Base-by-base conservation (phyloP, 2,113 vertebrate genomes). In the Phainopepla nitens region DNA sequence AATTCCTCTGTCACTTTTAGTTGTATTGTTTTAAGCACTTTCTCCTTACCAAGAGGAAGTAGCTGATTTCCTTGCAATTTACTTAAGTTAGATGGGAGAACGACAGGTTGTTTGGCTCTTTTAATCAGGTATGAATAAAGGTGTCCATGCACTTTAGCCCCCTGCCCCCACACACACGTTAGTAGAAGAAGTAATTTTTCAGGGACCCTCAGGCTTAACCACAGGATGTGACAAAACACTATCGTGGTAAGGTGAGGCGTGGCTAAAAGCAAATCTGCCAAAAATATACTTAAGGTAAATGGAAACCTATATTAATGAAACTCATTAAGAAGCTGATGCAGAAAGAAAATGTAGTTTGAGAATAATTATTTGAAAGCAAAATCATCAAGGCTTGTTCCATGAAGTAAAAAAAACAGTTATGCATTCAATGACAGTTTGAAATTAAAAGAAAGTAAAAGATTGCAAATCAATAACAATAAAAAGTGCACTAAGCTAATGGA, bases 391-490 rank as follows among this genome's bases (percentile, higher is more conserved):
- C 21, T 64, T 56, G 69, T 73, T 97, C 64, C 8, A 17, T 83
- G 83, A 49, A 64, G 75, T 64, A 75, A 82, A 87, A 82, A 87
- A 84, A 82, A 11, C 78, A 70, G 36, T 85, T 91, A 72, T 47
- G 19, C 61, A 36, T 82, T 65, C 54, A 71, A 36, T 90, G 80
- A 72, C 53, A 82, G 51, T 64, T 93, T 66, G 60, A 90, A 96
- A 97, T 94, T 85, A 97, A 94, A 91, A 84, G 82, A 41, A 94
- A 94, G 53, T 78, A 90, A 97, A 95, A 62, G 76, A 94, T 53
- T 96, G 90, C 91, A 91, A 97, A 97, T 97, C 97, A 95, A 96
- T 97, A 97, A 94, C 64, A 96, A 90, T 97, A 94, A 96, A 97
- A 88, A 86, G 83, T 53, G 51, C 60, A 94, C 77, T 93, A 88